These are phyloP conservation scores for Folsomia manolachei DNA, from an alignment of 2,888 invertebrate genomes.

Conservation along the genomic window DNA sequence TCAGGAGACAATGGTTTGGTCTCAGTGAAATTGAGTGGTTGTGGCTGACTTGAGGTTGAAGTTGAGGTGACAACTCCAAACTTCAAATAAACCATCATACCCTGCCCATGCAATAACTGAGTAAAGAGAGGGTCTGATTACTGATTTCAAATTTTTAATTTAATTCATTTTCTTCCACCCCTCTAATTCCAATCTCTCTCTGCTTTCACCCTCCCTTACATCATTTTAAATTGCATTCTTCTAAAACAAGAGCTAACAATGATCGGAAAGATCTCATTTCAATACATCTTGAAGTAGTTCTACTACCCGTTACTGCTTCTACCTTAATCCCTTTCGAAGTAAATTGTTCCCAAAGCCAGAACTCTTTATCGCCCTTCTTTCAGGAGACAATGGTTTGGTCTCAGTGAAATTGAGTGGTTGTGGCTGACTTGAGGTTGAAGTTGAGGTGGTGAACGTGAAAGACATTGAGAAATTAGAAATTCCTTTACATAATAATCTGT, in stretches of 20 bases:
- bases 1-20: background rate
- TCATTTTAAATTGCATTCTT: conserved; percentile 32
- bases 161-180: conserved; percentile 20
- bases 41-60: background rate
- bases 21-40: background rate
- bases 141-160: conserved; percentile 4
- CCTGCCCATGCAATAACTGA: background rate
- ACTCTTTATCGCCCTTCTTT: background rate
- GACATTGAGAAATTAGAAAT: conserved; percentile 10
- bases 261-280: no score
- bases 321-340: background rate
- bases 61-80: conserved; percentile 6
- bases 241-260: no score
- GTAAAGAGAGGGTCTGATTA: no score
- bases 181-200: conserved; percentile 6
- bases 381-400: background rate
- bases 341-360: background rate
- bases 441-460: background rate
- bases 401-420: background rate
- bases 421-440: background rate
- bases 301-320: background rate
- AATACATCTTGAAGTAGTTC: no score
- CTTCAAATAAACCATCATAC: conserved; percentile 3
- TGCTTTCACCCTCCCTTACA: conserved; percentile 18
- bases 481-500: background rate